Conservation (phyloP, 2,888 invertebrate species). For the Ptycholaimellus sp. region DNA sequence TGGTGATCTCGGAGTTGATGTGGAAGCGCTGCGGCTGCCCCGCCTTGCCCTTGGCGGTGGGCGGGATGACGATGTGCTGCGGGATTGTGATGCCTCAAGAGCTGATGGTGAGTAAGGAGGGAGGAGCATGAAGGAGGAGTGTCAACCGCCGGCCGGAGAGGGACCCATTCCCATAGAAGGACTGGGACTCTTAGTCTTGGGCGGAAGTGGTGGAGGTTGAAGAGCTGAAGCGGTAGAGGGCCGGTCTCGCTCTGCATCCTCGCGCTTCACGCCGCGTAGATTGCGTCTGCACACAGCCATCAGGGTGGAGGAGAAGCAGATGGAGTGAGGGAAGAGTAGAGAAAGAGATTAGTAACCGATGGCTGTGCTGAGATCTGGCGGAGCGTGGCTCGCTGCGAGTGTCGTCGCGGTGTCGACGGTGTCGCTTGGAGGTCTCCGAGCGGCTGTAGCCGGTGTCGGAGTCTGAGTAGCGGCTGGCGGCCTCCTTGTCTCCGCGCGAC, state of each 20-base stretch:
- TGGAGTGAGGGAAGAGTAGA: too few species aligned
- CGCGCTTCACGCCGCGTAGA: constrained; percentile 1
- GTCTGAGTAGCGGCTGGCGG: constrained; percentile 1
- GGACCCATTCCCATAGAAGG: neutral
- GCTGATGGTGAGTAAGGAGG: neutral
- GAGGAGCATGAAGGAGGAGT: neutral
- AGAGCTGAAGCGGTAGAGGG: too few species aligned
- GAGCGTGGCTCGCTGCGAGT: neutral
- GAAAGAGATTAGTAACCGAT: neutral
- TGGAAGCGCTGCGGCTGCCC: constrained; percentile 9
- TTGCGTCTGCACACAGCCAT: too few species aligned
- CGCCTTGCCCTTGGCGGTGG: constrained; percentile 10
- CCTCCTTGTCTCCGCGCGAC: neutral
- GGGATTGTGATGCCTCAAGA: constrained; percentile 15
- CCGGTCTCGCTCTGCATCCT: too few species aligned
- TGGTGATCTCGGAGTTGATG: constrained; percentile 24
- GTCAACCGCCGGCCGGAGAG: neutral
- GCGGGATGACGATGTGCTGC: constrained; percentile 22
- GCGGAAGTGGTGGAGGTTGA: too few species aligned
- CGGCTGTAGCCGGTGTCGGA: constrained; percentile 4
- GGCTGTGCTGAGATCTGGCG: constrained; percentile 1
- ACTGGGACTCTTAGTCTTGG: too few species aligned
- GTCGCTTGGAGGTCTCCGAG: constrained; percentile 1
- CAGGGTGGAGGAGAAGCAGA: too few species aligned
- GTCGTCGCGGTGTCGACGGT: constrained; percentile 1